A percentile compares a stretch with the other conserved stretches of the same genome.
These are phyloP conservation scores for Dynastes tityus DNA, from an alignment of 2,888 invertebrate species.

Conservation along the genomic window DNA sequence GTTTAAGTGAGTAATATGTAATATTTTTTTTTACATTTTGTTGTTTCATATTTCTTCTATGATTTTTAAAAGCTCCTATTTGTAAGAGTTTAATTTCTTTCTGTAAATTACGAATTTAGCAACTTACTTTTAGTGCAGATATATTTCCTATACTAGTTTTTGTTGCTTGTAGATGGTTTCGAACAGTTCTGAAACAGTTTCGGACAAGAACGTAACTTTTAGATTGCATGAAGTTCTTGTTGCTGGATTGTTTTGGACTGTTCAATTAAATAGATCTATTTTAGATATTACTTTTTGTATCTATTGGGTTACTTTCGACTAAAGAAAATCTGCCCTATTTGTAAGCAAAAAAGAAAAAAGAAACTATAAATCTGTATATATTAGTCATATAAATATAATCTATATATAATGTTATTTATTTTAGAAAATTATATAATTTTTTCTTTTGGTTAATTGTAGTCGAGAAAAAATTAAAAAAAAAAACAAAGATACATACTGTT, in stretches of 20 bases:
- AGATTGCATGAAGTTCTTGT: too few species aligned
- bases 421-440: conserved; percentile 26
- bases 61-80: conserved; percentile 20
- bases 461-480: conserved; percentile 12
- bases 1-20: conserved; percentile 26
- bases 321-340: conserved; percentile 28
- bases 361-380: conserved; percentile 40
- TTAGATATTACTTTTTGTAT: conserved; percentile 13
- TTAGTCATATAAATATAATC: conserved; percentile 25
- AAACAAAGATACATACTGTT: conserved; percentile 2
- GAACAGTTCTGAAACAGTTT: neutral
- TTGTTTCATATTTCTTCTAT: conserved; percentile 11
- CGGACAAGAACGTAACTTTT: too few species aligned
- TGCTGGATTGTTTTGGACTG: too few species aligned
- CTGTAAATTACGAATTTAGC: conserved; percentile 21
- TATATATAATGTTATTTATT: conserved; percentile 37
- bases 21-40: conserved; percentile 32
- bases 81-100: conserved; percentile 14
- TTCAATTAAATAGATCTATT: too few species aligned
- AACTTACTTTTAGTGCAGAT: conserved; percentile 30
- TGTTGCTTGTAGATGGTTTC: neutral
- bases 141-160: neutral
- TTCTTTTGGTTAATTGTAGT: conserved; percentile 26
- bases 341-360: conserved; percentile 27
- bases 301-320: too few species aligned